Evolutionary conservation across 2,113 vertebrate species (phyloP).

Genomic region (Saguinus imperator): DNA sequence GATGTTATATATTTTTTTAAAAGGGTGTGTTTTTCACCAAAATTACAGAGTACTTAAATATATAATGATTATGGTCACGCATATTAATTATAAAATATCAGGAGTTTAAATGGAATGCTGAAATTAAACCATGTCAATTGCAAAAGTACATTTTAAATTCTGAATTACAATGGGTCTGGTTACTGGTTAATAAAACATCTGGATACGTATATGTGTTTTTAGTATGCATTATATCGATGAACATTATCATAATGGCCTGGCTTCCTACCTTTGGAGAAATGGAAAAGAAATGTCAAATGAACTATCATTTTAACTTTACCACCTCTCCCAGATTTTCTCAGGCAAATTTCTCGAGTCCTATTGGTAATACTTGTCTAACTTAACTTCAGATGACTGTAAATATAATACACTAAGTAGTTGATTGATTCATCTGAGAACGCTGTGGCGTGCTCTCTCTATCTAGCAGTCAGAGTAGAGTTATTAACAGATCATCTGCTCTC

Average conservation of each 20-base stretch:
- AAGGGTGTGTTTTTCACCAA: background rate
- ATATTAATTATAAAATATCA: conserved; percentile 29
- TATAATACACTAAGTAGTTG: background rate
- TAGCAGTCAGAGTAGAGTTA: background rate
- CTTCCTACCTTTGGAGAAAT: background rate
- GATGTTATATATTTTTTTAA: conserved; percentile 14
- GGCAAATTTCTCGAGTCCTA: conserved; percentile 1
- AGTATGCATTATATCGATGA: background rate
- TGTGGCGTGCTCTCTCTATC: background rate
- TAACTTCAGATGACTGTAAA: conserved; percentile 57
- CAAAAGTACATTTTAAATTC: conserved; percentile 21
- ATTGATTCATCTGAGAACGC: background rate
- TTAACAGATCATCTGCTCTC: background rate
- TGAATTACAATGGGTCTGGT: background rate
- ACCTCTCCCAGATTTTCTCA: conserved; percentile 1
- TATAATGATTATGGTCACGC: conserved; percentile 21
- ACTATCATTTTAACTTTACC: background rate
- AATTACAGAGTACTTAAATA: conserved; percentile 37
- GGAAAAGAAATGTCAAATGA: background rate
- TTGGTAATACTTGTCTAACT: conserved; percentile 21
- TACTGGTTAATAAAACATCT: background rate
- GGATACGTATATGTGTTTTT: background rate
- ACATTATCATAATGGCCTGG: background rate
- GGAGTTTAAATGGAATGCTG: conserved; percentile 12
- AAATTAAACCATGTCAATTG: conserved; percentile 21